Percentiles rank a stretch among this genome's conserved stretches.
These are phyloP conservation scores for Tachystola acroxantha DNA, from an alignment of 2,888 invertebrate genomes.

Conservation along the genomic window DNA sequence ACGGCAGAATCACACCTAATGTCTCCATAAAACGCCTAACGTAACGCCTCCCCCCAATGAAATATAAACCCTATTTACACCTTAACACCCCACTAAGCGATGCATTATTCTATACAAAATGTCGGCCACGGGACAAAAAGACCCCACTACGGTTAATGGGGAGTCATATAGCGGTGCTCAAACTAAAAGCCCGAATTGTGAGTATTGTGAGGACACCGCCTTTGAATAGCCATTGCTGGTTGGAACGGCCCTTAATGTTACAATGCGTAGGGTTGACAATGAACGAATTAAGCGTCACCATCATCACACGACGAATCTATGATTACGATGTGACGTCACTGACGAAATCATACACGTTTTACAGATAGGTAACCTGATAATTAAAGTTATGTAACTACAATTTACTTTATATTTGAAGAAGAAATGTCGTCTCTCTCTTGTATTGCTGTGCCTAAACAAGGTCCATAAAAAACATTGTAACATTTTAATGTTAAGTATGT, in stretches of 20 bases:
- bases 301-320: neutral
- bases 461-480: no score
- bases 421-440: no score
- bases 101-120: constrained; percentile 41
- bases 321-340: no score
- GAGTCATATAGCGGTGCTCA: constrained; percentile 41
- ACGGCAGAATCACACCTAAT: no score
- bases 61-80: constrained; percentile 39
- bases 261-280: constrained; percentile 1
- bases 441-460: no score
- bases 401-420: no score
- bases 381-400: no score
- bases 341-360: no score
- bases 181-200: constrained; percentile 39
- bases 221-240: constrained; percentile 19
- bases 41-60: constrained; percentile 20
- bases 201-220: constrained; percentile 13
- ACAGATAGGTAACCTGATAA: no score
- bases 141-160: constrained; percentile 41
- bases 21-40: no score
- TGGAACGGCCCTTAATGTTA: constrained; percentile 7
- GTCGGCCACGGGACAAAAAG: constrained; percentile 40
- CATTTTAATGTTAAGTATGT: no score
- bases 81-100: constrained; percentile 37
- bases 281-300: neutral